Percentiles rank a stretch among this genome's conserved stretches.
phyloP scores from a whole-genome alignment of 1,140 invertebrate genomes.

The Anastrepha obliqua region DNA sequence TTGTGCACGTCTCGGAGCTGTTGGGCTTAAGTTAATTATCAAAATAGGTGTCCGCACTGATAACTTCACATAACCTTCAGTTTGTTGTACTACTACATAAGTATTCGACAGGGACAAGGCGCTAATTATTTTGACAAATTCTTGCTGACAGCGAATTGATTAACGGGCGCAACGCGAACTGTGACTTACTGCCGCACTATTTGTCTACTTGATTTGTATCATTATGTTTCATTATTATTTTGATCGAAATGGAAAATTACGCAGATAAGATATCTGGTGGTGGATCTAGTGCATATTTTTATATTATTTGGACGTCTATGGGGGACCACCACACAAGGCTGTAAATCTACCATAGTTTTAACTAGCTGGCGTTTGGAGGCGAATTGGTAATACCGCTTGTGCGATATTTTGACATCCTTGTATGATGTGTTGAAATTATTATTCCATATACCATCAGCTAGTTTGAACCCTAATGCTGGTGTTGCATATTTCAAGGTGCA shows the following conservation, averaged over 20 bases:
- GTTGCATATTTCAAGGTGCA: too few relatives aligned
- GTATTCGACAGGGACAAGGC: neutral
- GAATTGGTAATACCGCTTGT: too few relatives aligned
- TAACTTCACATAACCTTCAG: neutral
- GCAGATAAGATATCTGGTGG: neutral
- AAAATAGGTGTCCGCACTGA: neutral
- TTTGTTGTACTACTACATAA: neutral
- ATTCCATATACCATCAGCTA: too few relatives aligned
- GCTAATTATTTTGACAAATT: constrained; percentile 31
- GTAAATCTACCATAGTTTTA: neutral
- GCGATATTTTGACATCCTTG: too few relatives aligned
- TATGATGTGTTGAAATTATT: too few relatives aligned
- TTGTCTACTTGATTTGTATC: constrained; percentile 25
- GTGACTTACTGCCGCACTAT: neutral
- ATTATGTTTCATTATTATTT: constrained; percentile 27
- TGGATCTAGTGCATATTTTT: neutral
- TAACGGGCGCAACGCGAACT: neutral
- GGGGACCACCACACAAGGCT: too few relatives aligned
- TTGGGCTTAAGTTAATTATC: neutral
- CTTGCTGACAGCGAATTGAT: neutral
- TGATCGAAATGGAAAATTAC: constrained; percentile 42
- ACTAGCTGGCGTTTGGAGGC: neutral
- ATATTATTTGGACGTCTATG: too few relatives aligned
- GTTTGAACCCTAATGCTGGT: too few relatives aligned
- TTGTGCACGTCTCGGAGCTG: neutral